phyloP scores from a whole-genome alignment of 2,797 vertebrate genomes.

The Lagodon rhomboides region DNA sequence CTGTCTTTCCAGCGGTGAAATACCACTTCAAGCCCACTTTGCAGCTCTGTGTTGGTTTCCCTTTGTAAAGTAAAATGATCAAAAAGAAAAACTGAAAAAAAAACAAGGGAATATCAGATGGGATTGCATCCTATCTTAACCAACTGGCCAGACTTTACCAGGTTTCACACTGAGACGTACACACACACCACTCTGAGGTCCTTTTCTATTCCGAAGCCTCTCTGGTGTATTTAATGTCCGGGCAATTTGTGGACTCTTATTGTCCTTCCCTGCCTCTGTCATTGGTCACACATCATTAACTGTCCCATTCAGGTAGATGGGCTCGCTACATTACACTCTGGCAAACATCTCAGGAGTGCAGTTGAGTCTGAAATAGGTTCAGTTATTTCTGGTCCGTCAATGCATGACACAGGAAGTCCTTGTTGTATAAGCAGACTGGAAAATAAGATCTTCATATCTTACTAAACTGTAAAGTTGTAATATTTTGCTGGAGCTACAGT shows the following conservation, averaged over 20 bases:
- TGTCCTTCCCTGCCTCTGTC: conserved; percentile 19
- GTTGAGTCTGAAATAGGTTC: conserved; percentile 34
- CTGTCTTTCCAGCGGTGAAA: no score
- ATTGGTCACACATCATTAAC: conserved; percentile 55
- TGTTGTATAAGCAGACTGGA: neutral
- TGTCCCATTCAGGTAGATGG: neutral
- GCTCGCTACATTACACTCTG: conserved; percentile 2
- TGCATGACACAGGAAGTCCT: neutral
- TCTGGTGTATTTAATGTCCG: conserved; percentile 28
- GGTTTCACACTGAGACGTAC: no score
- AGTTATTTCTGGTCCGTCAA: conserved; percentile 15
- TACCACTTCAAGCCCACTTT: neutral
- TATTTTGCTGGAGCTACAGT: no score
- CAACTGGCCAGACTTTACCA: no score
- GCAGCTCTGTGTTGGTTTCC: no score
- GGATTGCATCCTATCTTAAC: no score
- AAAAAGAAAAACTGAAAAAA: no score
- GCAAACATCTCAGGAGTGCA: conserved; percentile 3
- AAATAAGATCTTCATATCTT: neutral
- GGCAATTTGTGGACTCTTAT: conserved; percentile 17
- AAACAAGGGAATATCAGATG: no score
- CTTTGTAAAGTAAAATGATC: no score
- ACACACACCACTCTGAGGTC: no score
- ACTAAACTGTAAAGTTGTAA: neutral
- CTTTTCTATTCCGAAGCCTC: conserved; percentile 29